Base-by-base conservation (phyloP, 2,888 invertebrate species). In the Cryptus viduatorius region DNA sequence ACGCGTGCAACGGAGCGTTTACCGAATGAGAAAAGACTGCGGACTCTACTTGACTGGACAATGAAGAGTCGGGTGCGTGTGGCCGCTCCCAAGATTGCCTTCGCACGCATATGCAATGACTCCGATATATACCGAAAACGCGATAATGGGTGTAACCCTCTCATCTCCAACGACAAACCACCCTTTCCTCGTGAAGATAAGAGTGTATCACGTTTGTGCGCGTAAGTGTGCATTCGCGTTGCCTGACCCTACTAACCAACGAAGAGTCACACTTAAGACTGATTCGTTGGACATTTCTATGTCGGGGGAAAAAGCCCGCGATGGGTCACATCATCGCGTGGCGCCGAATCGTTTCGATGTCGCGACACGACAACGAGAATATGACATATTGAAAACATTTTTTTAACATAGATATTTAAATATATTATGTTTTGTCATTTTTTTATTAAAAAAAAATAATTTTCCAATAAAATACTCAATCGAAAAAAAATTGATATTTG, bases 11-110 rank as follows among this genome's bases (percentile, higher is more conserved):
- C 67, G 42, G 64, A 73, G 77, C 67, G 68, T 73, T 81, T 77
- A 72, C 64, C 37, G 59, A 37, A 50, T 48, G 82, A 16, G 69
- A 68, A 59, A 79, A 84, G 69, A 78, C 44, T 16, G 14, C 8
- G 29, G 46, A 44, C 50, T 72, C 48, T 46, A 77, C 42, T 78
- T 48, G 64, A 61, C 75, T 46, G 79, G 71, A 71, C 69, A 64
- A 69, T 65, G 77, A 78, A 78, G 82, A 80, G 84, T 65, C 67
- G 73, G 61, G 84, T 81, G 75, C 65, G 77, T 79, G 71, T 80
- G 81, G 87, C 89, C 90, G 86, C 91, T 87, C 91, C 90, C 87
- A 87, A 88, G 87, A 10, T n/a, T 29, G 50, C 44, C 87, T 89
- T 88, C 88, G 86, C 88, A 89, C 90, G 89, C 87, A 82, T 75